A percentile compares a stretch with the other conserved stretches of the same genome.
phyloP scores from a whole-genome alignment of 2,888 invertebrate genomes.

The Heliconius aoede region DNA sequence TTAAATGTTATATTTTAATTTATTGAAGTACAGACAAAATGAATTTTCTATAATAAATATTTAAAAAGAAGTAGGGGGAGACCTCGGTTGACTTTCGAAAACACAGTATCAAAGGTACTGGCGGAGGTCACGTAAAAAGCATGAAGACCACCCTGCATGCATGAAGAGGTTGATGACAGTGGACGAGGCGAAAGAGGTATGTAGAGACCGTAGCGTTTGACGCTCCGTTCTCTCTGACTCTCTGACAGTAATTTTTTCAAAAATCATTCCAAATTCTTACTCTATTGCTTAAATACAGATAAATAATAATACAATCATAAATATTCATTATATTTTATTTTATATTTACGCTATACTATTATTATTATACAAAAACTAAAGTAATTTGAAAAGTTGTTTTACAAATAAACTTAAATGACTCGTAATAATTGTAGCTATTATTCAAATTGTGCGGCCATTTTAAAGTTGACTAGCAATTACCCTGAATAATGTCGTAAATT shows the following conservation, averaged over 20 bases:
- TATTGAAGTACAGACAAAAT: background rate
- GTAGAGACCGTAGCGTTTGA: no score
- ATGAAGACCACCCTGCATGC: no score
- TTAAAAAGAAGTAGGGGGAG: no score
- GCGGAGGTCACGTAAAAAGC: no score
- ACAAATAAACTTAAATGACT: slow-evolving; percentile 10
- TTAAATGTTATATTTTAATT: background rate
- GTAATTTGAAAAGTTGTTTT: background rate
- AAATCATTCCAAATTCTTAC: background rate
- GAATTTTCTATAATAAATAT: background rate
- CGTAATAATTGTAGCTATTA: slow-evolving; percentile 30
- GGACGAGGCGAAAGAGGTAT: no score
- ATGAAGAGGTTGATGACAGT: no score
- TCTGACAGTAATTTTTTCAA: no score
- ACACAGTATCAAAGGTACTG: no score
- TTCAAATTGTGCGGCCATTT: slow-evolving; percentile 23
- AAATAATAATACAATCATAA: background rate
- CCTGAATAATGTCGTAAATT: background rate
- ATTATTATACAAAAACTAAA: background rate
- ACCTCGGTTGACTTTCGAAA: no score
- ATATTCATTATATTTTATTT: background rate
- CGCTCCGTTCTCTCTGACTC: no score
- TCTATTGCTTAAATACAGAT: background rate
- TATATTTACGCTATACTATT: background rate
- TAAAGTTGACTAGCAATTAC: slow-evolving; percentile 17